Conservation (phyloP, 37 sponge, comb jelly and placozoan genomes). For the Haliclona indistincta region DNA sequence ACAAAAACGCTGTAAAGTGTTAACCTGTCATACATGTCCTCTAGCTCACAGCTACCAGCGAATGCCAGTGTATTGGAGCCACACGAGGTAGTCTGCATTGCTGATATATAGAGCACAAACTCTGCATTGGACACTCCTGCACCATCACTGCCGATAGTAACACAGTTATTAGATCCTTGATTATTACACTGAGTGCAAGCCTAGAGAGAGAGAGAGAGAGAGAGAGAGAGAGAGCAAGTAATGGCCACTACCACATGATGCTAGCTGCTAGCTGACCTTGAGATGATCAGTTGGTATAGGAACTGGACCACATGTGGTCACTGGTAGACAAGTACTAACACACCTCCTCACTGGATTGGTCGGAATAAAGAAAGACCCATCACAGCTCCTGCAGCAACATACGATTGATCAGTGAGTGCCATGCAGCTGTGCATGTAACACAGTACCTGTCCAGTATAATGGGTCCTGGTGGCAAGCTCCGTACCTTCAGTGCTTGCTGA, state of each 20-base stretch:
- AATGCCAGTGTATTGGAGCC: not conserved
- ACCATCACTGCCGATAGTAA: not conserved
- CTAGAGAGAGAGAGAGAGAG: too few relatives aligned
- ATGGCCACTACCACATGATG: too few relatives aligned
- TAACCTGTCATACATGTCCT: not conserved
- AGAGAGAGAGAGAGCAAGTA: too few relatives aligned
- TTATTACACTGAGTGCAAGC: conserved; percentile 51
- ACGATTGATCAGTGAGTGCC: not conserved
- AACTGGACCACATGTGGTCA: not conserved
- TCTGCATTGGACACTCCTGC: not conserved
- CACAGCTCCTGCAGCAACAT: not conserved
- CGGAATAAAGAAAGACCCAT: not conserved
- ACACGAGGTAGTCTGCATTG: not conserved
- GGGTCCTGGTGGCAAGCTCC: not conserved
- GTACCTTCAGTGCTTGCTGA: not conserved
- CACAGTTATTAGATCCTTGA: not conserved
- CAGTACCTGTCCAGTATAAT: not conserved
- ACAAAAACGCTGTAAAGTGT: not conserved
- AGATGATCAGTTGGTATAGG: not conserved
- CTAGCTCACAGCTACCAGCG: not conserved
- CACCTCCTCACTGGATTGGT: not conserved
- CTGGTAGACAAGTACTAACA: not conserved
- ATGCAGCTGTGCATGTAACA: not conserved
- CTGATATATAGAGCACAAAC: not conserved
- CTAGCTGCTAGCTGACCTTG: too few relatives aligned